Evolutionary conservation across 2,797 vertebrate genomes (phyloP), one percentile per base, ranked within the genome.

Genomic region (Girardinus metallicus): DNA sequence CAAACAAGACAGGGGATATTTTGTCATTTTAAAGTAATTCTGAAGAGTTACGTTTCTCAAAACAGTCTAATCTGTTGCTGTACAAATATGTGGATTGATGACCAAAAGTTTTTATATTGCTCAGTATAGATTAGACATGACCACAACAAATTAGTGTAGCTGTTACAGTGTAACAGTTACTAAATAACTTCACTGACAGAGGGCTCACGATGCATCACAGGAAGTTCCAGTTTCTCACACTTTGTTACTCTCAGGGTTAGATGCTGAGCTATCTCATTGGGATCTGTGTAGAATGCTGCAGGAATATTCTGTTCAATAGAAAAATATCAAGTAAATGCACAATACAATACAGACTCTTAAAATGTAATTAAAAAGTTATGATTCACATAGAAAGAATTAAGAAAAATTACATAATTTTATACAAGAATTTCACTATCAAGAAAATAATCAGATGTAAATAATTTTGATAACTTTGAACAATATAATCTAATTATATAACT

Each of bases 251-350:
- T 98, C 85, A 99, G 90, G 4, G 97, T 96, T 83, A 99, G 93
- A 78, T 99, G 95, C 89, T 98, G 97, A 36, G 97, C 97, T 57
- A 99, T 97, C 92, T 99, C 98, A 0, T 99, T 99, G 18, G 98
- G 98, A 91, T 99, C 97, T 0, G 98, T 99, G 95, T 96, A 97
- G 51, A 98, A 85, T 1, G 97, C 94, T 81, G 97, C 95, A 36
- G 98, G 96, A 78, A 99, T 93, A 0, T 96, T 96, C 97, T 99
- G 92, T 87, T 86, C 15, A 62, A 34, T 29, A 83, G 9, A 75
- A 23, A 0, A 26, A 60, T 29, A 72, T 34, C 29, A 4, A 13
- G 26, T 29, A 46, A 29, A 43, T 53, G 10, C n/a, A 57, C 11
- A 29, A 41, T 0, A 34, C 21, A 66, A 18, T 47, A 26, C 11